Conservation (phyloP, 1,140 invertebrate genomes). For the Lysiphlebus fabarum region DNA sequence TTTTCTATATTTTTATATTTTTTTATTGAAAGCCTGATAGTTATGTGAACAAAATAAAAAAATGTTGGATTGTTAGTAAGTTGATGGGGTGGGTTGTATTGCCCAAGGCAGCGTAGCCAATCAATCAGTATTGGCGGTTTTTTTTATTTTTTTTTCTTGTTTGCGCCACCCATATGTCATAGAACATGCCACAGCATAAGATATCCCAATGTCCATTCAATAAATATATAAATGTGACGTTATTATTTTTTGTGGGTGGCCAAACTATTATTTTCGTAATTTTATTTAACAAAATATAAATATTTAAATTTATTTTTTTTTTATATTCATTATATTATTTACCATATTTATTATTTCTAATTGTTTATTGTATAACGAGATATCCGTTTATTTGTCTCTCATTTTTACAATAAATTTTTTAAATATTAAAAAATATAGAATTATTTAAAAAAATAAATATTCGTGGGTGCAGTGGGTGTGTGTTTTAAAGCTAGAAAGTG, state of each 20-base stretch:
- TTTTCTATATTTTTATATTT: too few relatives aligned
- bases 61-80: background rate
- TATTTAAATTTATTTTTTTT: constrained; percentile 3
- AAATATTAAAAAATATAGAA: too few relatives aligned
- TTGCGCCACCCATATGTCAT: constrained; percentile 54
- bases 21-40: too few relatives aligned
- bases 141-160: too few relatives aligned
- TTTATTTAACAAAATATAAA: constrained; percentile 5
- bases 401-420: too few relatives aligned
- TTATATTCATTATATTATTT: constrained; percentile 1
- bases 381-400: too few relatives aligned
- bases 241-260: constrained; percentile 37
- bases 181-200: constrained; percentile 50
- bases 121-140: constrained; percentile 52
- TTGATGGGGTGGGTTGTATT: constrained; percentile 13
- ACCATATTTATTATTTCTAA: background rate
- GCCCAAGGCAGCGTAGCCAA: constrained; percentile 49
- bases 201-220: constrained; percentile 40
- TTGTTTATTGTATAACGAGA: too few relatives aligned
- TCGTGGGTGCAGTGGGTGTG: constrained; percentile 48
- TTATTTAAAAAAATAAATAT: constrained; percentile 24
- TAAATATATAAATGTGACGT: constrained; percentile 32
- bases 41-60: too few relatives aligned
- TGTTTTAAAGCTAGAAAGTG: constrained; percentile 46
- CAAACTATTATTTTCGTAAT: too few relatives aligned